Percentiles rank a stretch among this genome's conserved stretches.
These are phyloP conservation scores for Cenopis cana DNA, from an alignment of 2,888 invertebrate species.

Conservation along the genomic window DNA sequence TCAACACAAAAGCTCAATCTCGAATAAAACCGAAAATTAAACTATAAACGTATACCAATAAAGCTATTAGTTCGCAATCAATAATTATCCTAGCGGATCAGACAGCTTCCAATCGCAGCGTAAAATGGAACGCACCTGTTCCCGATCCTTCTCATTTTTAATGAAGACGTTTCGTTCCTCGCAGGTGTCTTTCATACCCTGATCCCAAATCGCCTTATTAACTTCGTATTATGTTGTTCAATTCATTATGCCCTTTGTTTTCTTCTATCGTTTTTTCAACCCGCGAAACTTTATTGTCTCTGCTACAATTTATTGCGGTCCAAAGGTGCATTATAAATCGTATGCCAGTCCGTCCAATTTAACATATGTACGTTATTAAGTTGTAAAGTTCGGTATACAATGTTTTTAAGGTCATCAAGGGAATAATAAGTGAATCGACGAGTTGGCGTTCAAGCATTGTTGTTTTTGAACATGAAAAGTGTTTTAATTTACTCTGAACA, in stretches of 20 bases:
- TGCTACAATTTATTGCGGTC: slow-evolving; percentile 73
- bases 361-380: slow-evolving; percentile 84
- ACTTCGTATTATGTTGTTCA: slow-evolving; percentile 78
- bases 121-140: slow-evolving; percentile 71
- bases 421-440: slow-evolving; percentile 58
- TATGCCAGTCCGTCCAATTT: slow-evolving; percentile 64
- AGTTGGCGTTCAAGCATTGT: slow-evolving; percentile 56
- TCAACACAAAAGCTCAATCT: slow-evolving; percentile 16
- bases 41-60: slow-evolving; percentile 40
- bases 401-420: slow-evolving; percentile 70
- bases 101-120: slow-evolving; percentile 64
- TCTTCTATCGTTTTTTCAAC: slow-evolving; percentile 70
- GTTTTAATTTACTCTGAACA: slow-evolving; percentile 66
- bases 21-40: slow-evolving; percentile 25
- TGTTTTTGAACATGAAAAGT: slow-evolving; percentile 50
- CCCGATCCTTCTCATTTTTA: slow-evolving; percentile 70
- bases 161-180: slow-evolving; percentile 79
- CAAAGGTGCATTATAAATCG: slow-evolving; percentile 80
- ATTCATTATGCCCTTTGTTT: slow-evolving; percentile 83
- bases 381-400: slow-evolving; percentile 74
- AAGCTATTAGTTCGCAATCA: slow-evolving; percentile 53
- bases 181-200: slow-evolving; percentile 73
- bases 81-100: slow-evolving; percentile 56
- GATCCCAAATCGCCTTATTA: slow-evolving; percentile 67
- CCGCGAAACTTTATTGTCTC: slow-evolving; percentile 77